These are phyloP conservation scores for Chironomus tentans DNA, from an alignment of 2,888 invertebrate genomes.

Conservation along the genomic window DNA sequence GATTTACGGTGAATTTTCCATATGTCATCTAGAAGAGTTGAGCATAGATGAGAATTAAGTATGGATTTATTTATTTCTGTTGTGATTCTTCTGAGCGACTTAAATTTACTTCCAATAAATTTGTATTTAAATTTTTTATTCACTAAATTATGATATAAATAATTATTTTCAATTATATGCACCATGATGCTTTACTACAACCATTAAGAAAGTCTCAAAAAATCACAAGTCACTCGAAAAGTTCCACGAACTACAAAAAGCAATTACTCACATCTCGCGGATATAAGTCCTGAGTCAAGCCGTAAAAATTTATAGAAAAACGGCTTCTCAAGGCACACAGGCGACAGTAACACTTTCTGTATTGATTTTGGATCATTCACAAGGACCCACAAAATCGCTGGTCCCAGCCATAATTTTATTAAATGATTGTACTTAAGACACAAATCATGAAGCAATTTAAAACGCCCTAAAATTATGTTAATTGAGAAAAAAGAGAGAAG, in stretches of 20 bases:
- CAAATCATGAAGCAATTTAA: conserved; percentile 4
- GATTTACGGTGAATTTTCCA: conserved; percentile 30
- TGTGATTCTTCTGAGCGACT: not conserved
- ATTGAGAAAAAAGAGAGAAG: not conserved
- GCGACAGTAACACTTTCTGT: conserved; percentile 8
- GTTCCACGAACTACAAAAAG: no score
- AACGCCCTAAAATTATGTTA: conserved; percentile 17
- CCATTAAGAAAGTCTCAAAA: not conserved
- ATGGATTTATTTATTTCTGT: no score
- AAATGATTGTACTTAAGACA: not conserved
- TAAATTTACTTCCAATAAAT: no score
- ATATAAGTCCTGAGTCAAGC: conserved; percentile 12
- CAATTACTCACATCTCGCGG: conserved; percentile 9
- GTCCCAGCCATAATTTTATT: conserved; percentile 21
- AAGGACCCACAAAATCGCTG: conserved; percentile 15
- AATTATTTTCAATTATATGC: no score
- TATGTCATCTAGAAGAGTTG: not conserved
- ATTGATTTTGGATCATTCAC: conserved; percentile 15
- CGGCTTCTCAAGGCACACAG: conserved; percentile 17
- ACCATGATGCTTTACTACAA: no score
- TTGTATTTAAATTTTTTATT: no score
- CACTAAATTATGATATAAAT: no score
- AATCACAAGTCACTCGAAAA: no score
- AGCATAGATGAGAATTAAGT: not conserved
- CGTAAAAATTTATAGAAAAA: conserved; percentile 23